phyloP scores from a whole-genome alignment of 2,797 vertebrate genomes.

The Erpetoichthys calabaricus region DNA sequence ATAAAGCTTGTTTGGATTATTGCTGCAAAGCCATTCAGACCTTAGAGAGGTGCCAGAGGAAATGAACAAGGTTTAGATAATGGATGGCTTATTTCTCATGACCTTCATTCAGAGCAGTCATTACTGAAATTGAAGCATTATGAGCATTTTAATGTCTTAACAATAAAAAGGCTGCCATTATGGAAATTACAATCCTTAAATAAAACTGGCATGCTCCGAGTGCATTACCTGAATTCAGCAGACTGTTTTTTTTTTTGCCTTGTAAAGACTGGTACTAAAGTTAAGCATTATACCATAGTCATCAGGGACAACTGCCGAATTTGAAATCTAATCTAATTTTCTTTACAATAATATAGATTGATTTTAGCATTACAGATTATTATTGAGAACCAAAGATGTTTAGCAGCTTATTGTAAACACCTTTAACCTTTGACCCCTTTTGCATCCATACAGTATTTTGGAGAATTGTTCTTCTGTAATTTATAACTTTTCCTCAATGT shows the following conservation, averaged over 20 bases:
- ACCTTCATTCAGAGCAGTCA: constrained; percentile 7
- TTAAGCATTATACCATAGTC: too few species aligned
- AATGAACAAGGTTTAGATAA: neutral
- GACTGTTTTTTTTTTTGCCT: constrained; percentile 1
- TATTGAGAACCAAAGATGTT: too few species aligned
- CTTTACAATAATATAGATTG: too few species aligned
- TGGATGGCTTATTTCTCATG: neutral
- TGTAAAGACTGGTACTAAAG: too few species aligned
- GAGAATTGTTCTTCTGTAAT: too few species aligned
- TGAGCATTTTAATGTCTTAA: constrained; percentile 12
- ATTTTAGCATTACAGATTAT: too few species aligned
- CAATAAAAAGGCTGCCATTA: constrained; percentile 6
- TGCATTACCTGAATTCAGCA: constrained; percentile 10
- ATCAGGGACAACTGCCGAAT: too few species aligned
- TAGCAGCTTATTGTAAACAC: too few species aligned
- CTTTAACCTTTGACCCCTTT: too few species aligned
- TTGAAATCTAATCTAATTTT: too few species aligned
- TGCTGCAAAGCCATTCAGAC: constrained; percentile 2
- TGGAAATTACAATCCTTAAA: constrained; percentile 9
- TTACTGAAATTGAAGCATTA: constrained; percentile 7
- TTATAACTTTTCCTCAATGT: too few species aligned
- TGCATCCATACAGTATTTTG: too few species aligned
- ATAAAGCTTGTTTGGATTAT: neutral
- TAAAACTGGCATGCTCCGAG: constrained; percentile 8
- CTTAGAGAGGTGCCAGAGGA: neutral